Base-by-base conservation (phyloP, 2,113 vertebrate species). In the Nothocercus julius region DNA sequence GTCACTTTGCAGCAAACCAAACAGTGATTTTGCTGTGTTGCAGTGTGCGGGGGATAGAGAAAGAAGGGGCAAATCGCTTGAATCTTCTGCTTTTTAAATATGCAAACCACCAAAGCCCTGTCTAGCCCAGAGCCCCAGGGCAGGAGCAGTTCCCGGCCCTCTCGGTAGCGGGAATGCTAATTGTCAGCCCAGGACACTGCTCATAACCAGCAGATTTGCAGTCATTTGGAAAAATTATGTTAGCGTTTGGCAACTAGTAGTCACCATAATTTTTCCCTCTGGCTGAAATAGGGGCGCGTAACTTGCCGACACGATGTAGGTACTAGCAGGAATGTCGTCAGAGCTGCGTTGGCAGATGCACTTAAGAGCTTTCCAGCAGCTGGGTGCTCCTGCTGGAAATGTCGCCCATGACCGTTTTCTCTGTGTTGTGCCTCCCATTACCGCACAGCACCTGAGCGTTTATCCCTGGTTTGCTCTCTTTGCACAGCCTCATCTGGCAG, bases 401-500 rank as follows among this genome's bases (percentile, higher is more conserved):
- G 82, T 32, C 77, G 18, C 2, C 72, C 19, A 7, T 13, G 13
- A 5, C 62, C 66, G 1, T 14, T 58, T 16, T 9, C 47, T n/a
- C 73, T 8, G 34, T 1, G 18, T 3, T 2, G n/a, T 6, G 49
- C 9, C 34, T 25, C 38, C 18, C 24, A 0, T 25, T 27, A 1
- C 61, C 3, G n/a, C 44, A 0, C 4, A 19, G 20, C 38, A 15
- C 64, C 51, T 2, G 32, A 44, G 38, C 42, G 6, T 9, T 90
- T 2, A 36, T 40, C n/a, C 12, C 47, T 13, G 4, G 0, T 82
- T 6, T 61, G n/a, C 75, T 75, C 30, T 68, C 80, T 73, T 25
- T 74, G 63, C 75, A 1, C 98, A 99, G 99, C 99, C 99, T 7
- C 99, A 99, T 90, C 96, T 99, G 97, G 99, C 99, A 1, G 99